A percentile compares a stretch with the other conserved stretches of the same genome.
Conservation (phyloP, 2,888 invertebrate genomes). For the Galeruca laticollis region DNA sequence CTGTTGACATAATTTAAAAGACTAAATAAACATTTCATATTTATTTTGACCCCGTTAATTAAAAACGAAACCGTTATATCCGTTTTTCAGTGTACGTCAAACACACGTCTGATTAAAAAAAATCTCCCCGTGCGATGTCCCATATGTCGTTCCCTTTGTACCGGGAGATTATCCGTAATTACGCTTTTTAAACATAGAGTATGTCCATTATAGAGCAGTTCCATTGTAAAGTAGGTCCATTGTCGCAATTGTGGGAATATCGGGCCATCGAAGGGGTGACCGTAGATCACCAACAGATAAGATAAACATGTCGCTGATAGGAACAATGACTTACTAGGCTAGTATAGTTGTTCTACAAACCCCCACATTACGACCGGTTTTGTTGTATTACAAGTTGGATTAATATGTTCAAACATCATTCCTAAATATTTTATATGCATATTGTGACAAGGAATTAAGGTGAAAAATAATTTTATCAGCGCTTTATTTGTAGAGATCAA, state of each 20-base stretch:
- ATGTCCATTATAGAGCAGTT: conserved; percentile 62
- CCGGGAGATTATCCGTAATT: conserved; percentile 65
- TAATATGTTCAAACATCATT: neutral
- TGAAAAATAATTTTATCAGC: neutral
- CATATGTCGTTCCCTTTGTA: conserved; percentile 63
- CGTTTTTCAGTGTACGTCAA: conserved; percentile 19
- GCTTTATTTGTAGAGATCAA: neutral
- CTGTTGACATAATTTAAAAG: neutral
- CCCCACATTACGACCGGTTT: neutral
- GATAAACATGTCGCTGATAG: conserved; percentile 59
- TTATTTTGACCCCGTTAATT: neutral
- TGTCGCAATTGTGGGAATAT: conserved; percentile 64
- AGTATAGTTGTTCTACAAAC: conserved; percentile 40
- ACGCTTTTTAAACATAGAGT: conserved; percentile 65
- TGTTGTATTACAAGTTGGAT: neutral
- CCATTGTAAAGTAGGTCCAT: conserved; percentile 63
- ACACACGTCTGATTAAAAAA: conserved; percentile 36
- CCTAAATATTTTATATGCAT: neutral
- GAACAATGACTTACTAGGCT: conserved; percentile 54
- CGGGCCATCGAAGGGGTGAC: conserved; percentile 58
- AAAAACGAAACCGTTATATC: neutral
- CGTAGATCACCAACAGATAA: conserved; percentile 60
- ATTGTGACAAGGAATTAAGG: neutral
- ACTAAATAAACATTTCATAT: neutral
- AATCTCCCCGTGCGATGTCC: conserved; percentile 57